Evolutionary conservation across 2,888 invertebrate species (phyloP), one percentile per base, ranked within the genome.

Genomic region (Drosophila subsilvestris): DNA sequence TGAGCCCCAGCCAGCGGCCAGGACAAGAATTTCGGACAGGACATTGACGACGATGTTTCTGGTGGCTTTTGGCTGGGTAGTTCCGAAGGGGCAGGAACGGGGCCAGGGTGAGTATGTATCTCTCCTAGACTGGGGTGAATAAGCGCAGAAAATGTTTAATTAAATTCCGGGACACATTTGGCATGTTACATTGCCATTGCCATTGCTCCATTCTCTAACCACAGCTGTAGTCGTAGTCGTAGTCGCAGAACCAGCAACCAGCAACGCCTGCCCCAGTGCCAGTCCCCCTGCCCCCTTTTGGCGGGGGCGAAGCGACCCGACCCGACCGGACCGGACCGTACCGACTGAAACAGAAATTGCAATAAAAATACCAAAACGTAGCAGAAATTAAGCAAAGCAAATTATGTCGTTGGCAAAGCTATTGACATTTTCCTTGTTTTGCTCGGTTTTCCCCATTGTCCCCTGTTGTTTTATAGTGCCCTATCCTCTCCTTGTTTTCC

Each of bases 71-170:
- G 32, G 32, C 6, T 37, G 32, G 32, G 32, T 14, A 32, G 32
- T 32, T 14, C 32, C 12, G 12, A 32, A 3, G 10, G 32, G 32
- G 32, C 2, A 1, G 25, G 25, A 6, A 0, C 25, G 32, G 2
- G 2, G 7, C 6, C 56, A 66, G 63, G 32, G 49, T 0, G n/a
- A 27, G 1, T 44, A 50, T 6, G n/a, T n/a, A 48, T 57, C 2
- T 57, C 2, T 17, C 8, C 17, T 6, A 10, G 1, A 20, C 6
- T 20, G 9, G 6, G 20, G 14, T 7, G 87, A 85, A 77, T 84
- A 86, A 84, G 88, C 84, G 86, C 87, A 77, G 88, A 87, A 86
- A 89, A 89, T 89, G 88, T 89, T 89, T 86, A 89, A 86, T 86
- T 86, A 86, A 86, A 86, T 86, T 89, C 85, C 89, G 75, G 88